Evolutionary conservation across 2,113 vertebrate genomes (phyloP).

Genomic region (Lethenteron reissneri): DNA sequence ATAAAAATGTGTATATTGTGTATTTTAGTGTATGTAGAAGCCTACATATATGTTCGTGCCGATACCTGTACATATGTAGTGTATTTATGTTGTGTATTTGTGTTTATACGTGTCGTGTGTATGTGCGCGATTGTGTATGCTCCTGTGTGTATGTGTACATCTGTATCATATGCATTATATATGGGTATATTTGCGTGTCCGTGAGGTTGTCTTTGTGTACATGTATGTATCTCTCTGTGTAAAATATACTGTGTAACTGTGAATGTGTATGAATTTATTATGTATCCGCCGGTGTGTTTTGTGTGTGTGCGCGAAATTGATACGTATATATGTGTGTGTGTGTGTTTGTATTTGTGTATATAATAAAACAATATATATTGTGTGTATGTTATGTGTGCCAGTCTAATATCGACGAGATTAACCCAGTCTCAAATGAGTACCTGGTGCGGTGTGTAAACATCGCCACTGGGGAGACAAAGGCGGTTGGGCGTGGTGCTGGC

Average conservation of each 20-base stretch:
- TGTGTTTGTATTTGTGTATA: not conserved
- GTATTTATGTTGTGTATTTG: not conserved
- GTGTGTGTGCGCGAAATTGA: not conserved
- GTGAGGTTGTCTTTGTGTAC: not conserved
- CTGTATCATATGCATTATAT: not conserved
- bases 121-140: not conserved
- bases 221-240: not conserved
- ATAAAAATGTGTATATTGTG: too few species aligned
- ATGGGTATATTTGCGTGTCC: not conserved
- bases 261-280: not conserved
- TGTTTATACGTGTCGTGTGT: not conserved
- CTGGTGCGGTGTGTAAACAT: too few species aligned
- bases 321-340: not conserved
- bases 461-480: too few species aligned
- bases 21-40: not conserved
- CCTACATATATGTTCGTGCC: not conserved
- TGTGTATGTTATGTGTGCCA: too few species aligned
- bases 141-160: not conserved
- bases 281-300: not conserved
- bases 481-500: too few species aligned
- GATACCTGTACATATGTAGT: not conserved
- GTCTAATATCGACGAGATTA: too few species aligned
- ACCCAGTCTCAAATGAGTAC: too few species aligned
- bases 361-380: too few species aligned
- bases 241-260: not conserved